Conservation (phyloP, 2,888 invertebrate genomes). For the Tenthredo notha region DNA sequence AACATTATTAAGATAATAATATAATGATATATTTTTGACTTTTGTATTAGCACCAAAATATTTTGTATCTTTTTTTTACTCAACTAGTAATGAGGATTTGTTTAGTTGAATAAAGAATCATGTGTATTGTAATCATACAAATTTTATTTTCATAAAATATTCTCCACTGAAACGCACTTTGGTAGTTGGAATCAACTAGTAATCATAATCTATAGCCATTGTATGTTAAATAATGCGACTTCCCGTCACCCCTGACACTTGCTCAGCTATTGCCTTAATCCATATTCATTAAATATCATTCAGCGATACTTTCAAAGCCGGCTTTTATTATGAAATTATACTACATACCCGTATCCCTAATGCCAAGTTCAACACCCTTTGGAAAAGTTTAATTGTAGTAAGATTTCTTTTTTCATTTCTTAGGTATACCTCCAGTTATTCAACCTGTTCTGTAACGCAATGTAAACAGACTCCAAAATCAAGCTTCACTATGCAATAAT, state of each 20-base stretch:
- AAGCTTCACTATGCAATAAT: background rate
- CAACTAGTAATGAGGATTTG: background rate
- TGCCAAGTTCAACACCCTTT: slow-evolving; percentile 39
- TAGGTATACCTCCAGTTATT: background rate
- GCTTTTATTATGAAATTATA: slow-evolving; percentile 23
- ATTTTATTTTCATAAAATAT: background rate
- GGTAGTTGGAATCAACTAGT: background rate
- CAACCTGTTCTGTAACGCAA: background rate
- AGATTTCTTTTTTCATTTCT: background rate
- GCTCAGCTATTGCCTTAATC: slow-evolving; percentile 54
- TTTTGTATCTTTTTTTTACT: slow-evolving; percentile 31
- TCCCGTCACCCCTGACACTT: slow-evolving; percentile 74
- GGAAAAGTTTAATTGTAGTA: background rate
- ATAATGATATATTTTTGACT: slow-evolving; percentile 49
- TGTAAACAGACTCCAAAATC: background rate
- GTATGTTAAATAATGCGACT: slow-evolving; percentile 70
- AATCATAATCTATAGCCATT: slow-evolving; percentile 58
- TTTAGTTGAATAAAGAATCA: slow-evolving; percentile 39
- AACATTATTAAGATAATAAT: slow-evolving; percentile 37
- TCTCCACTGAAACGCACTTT: background rate
- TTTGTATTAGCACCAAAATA: slow-evolving; percentile 7
- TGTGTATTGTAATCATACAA: slow-evolving; percentile 4
- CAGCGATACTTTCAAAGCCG: slow-evolving; percentile 2
- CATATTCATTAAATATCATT: slow-evolving; percentile 64
- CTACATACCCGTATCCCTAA: background rate